phyloP scores from a whole-genome alignment of 2,888 invertebrate species.

The Isoperla grammatica region DNA sequence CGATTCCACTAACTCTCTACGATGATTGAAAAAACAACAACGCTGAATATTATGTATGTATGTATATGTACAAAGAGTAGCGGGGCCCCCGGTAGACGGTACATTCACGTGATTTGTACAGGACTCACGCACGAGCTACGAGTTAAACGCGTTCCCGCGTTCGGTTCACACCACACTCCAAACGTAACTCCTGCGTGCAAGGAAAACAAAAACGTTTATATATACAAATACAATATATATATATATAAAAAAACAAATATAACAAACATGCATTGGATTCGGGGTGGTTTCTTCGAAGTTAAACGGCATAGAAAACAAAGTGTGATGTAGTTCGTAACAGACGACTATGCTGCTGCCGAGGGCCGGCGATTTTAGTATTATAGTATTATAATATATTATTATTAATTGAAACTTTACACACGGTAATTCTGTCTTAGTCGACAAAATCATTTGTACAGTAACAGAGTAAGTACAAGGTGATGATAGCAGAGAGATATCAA shows the following conservation, averaged over 20 bases:
- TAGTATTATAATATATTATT: slow-evolving; percentile 1
- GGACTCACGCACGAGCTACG: background rate
- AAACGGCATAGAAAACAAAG: too few species aligned
- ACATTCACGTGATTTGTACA: too few species aligned
- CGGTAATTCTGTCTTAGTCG: slow-evolving; percentile 1
- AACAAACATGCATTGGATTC: background rate
- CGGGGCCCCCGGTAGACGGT: background rate
- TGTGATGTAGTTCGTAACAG: background rate
- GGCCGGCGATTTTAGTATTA: background rate
- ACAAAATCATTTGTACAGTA: slow-evolving; percentile 43
- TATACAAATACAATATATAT: slow-evolving; percentile 2
- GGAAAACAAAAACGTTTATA: too few species aligned
- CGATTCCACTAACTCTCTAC: background rate
- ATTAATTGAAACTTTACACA: slow-evolving; percentile 10
- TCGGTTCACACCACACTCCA: too few species aligned
- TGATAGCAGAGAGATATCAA: slow-evolving; percentile 46
- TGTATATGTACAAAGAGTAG: slow-evolving; percentile 6
- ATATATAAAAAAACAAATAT: background rate
- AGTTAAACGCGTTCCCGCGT: background rate
- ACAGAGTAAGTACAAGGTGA: slow-evolving; percentile 48
- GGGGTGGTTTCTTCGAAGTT: background rate
- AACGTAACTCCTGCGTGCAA: too few species aligned
- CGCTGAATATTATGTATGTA: background rate
- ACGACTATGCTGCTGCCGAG: background rate
- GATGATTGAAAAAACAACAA: slow-evolving; percentile 6